Evolutionary conservation across 2,888 invertebrate species (phyloP), one percentile per base, ranked within the genome.

Genomic region (Geotrupes spiniger): DNA sequence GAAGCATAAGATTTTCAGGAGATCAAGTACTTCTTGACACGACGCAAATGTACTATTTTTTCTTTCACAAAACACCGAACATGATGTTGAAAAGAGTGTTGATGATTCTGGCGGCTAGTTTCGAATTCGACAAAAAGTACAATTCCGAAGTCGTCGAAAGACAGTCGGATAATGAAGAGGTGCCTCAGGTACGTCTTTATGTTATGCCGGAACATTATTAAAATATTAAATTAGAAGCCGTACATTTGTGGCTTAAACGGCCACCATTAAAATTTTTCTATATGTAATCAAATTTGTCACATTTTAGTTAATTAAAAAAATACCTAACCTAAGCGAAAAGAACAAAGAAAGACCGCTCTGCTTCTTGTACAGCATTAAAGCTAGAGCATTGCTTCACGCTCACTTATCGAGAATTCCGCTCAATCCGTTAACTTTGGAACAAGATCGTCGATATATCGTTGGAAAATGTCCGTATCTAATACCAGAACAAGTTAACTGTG

Each of bases 11-110:
- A 62, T 99, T 91, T 75, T 95, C 95, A 46, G 95, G 95, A 51
- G 98, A 99, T 71, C 92, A 96, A 79, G 95, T 97, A 1, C 76
- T 99, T 9, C 74, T 99, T 50, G 93, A 96, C 66, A 99, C 99
- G n/a, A 92, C 95, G 4, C 89, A 94, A 70, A 83, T 98, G 78
- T 99, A 96, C 73, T 93, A 90, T 70, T 92, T 87, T 69, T 97
- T 94, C 74, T 91, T 98, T 70, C 89, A 94, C 68, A 95, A 95
- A 76, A 96, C 95, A 4, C 93, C 96, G 1, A 88, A 89, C 53
- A 97, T 98, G 92, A 85, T 91, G 42, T 74, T 98, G 39, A 97
- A 96, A 75, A 81, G 98, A 61, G 92, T 93, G 11, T 83, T 99
- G 8, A 97, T 98, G 95, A 92, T 99, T 48, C 77, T 99, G 39